Percentiles rank a stretch among this genome's conserved stretches.
Conservation (phyloP, 2,113 vertebrate species). For the Thinocorus orbignyianus region DNA sequence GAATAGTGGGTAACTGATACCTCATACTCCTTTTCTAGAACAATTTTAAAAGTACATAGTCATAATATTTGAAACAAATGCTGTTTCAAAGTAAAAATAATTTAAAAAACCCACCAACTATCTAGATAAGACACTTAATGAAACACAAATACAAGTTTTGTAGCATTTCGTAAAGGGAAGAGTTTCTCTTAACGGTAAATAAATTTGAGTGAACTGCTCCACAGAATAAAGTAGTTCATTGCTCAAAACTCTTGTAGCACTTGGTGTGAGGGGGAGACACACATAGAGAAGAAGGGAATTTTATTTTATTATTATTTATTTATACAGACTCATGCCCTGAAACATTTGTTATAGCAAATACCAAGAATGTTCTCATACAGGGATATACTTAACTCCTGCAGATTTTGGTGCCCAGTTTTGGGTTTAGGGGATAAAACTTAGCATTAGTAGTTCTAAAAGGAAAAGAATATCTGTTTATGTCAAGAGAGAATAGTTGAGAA, state of each 20-base stretch:
- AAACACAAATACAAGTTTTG: neutral
- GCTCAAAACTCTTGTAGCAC: neutral
- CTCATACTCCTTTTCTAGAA: neutral
- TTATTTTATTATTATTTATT: neutral
- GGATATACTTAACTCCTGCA: neutral
- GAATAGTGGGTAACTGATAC: neutral
- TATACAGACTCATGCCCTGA: neutral
- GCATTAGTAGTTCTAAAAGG: neutral
- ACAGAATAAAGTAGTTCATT: neutral
- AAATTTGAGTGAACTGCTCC: neutral
- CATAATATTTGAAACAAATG: neutral
- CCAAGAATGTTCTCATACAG: neutral
- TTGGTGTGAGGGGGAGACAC: accelerated
- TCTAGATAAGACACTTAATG: neutral
- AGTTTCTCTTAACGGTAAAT: neutral
- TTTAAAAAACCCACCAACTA: neutral
- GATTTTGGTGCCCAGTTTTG: neutral
- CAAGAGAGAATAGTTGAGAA: neutral
- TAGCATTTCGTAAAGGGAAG: neutral
- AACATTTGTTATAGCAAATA: neutral
- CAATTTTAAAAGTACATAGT: neutral
- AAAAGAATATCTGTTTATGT: neutral
- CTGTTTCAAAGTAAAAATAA: neutral
- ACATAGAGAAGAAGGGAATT: accelerated
- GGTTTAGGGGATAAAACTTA: neutral